These are phyloP conservation scores for Drosophila tanythrix DNA, from an alignment of 2,888 invertebrate genomes.

Conservation along the genomic window DNA sequence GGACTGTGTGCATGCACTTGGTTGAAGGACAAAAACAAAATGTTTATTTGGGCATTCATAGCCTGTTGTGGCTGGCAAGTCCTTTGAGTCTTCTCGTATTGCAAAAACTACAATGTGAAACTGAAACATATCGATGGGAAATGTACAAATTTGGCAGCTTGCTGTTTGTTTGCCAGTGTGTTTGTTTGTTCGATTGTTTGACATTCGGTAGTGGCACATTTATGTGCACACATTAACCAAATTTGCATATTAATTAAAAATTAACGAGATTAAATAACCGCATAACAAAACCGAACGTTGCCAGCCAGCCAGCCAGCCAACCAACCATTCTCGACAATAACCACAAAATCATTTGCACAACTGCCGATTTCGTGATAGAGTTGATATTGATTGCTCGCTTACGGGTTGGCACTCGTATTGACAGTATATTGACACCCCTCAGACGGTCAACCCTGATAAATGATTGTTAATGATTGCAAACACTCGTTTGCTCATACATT, in stretches of 20 bases:
- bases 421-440: conserved; percentile 11
- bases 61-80: conserved; percentile 28
- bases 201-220: conserved; percentile 1
- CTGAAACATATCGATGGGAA: conserved; percentile 33
- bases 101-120: conserved; percentile 27
- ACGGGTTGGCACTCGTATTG: conserved; percentile 9
- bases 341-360: conserved; percentile 25
- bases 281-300: conserved; percentile 13
- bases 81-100: conserved; percentile 14
- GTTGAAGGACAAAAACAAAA: conserved; percentile 6
- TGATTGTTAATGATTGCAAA: conserved; percentile 18
- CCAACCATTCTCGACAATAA: conserved; percentile 8
- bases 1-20: neutral
- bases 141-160: conserved; percentile 41
- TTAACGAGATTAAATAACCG: conserved; percentile 55
- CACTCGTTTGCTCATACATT: neutral
- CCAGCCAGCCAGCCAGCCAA: neutral
- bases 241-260: conserved; percentile 81
- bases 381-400: conserved; percentile 7
- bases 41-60: conserved; percentile 37
- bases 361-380: conserved; percentile 10
- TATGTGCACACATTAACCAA: conserved; percentile 61
- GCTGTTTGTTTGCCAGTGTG: conserved; percentile 10
- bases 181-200: conserved; percentile 13
- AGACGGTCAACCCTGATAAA: conserved; percentile 16